These are phyloP conservation scores for Triplophysa bombifrons DNA, from an alignment of 2,797 vertebrate genomes.

Conservation along the genomic window DNA sequence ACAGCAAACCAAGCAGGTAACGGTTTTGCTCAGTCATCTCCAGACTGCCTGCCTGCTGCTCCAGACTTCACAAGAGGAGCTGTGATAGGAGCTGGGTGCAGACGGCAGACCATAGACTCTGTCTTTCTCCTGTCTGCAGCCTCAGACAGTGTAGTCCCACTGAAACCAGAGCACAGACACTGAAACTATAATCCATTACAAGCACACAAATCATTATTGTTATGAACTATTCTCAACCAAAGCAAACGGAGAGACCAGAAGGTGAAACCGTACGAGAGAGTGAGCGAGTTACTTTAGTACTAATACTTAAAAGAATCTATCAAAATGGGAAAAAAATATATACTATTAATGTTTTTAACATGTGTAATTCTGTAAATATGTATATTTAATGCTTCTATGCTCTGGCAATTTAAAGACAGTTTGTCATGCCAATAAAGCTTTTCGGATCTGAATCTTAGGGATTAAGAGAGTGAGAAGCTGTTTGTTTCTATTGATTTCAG, in stretches of 20 bases:
- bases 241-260: constrained; percentile 22
- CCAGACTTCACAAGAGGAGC: not conserved
- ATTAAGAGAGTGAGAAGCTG: constrained; percentile 64
- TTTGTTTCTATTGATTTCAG: constrained; percentile 76
- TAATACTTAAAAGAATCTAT: too few species aligned
- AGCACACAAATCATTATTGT: constrained; percentile 24
- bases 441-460: not conserved
- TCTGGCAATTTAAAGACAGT: too few species aligned
- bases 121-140: not conserved
- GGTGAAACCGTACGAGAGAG: constrained; percentile 21
- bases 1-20: not conserved
- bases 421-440: too few species aligned
- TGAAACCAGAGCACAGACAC: not conserved
- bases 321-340: too few species aligned
- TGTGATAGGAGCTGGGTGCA: not conserved
- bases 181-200: constrained; percentile 8
- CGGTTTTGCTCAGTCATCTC: not conserved
- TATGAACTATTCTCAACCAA: constrained; percentile 64
- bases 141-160: constrained; percentile 6
- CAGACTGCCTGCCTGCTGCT: not conserved
- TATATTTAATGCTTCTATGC: too few species aligned
- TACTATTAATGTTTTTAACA: too few species aligned
- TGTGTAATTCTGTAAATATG: too few species aligned
- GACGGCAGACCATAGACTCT: not conserved
- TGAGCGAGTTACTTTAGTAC: too few species aligned